These are phyloP conservation scores for Sciurus vulgaris DNA, from an alignment of 2,797 vertebrate species.

Conservation along the genomic window DNA sequence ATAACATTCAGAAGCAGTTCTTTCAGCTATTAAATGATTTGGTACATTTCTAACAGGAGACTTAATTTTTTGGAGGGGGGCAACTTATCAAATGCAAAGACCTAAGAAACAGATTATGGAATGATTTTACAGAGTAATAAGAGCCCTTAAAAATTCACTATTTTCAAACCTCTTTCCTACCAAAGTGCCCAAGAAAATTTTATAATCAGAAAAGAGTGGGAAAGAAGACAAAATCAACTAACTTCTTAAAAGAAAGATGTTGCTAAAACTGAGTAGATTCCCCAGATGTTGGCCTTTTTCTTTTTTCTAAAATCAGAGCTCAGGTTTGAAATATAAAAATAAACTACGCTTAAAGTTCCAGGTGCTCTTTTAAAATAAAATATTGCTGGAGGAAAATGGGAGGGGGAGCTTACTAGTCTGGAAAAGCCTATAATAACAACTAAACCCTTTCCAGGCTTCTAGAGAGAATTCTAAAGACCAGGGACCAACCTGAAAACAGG, in stretches of 20 bases:
- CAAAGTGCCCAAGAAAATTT: slow-evolving; percentile 59
- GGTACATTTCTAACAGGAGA: slow-evolving; percentile 56
- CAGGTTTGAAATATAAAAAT: slow-evolving; percentile 69
- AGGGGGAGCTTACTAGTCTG: not conserved
- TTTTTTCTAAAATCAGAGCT: slow-evolving; percentile 52
- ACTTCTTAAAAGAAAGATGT: slow-evolving; percentile 31
- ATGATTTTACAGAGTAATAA: not conserved
- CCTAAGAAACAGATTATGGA: not conserved
- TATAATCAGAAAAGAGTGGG: slow-evolving; percentile 28
- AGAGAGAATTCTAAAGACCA: slow-evolving; percentile 66
- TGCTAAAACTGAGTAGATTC: slow-evolving; percentile 24
- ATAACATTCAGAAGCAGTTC: slow-evolving; percentile 67
- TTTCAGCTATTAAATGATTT: slow-evolving; percentile 66
- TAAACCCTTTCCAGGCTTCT: slow-evolving; percentile 44
- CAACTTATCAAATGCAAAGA: slow-evolving; percentile 52
- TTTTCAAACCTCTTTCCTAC: not conserved
- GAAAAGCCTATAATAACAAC: slow-evolving; percentile 57
- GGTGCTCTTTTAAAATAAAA: slow-evolving; percentile 66
- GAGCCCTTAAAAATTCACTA: slow-evolving; percentile 23
- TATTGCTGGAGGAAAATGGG: not conserved
- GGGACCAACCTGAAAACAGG: slow-evolving; percentile 22
- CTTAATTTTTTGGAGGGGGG: not conserved
- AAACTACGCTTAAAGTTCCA: slow-evolving; percentile 24
- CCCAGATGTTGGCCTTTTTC: not conserved
- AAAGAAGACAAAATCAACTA: slow-evolving; percentile 45